Conservation (phyloP, 2,888 invertebrate genomes). For the Fragum sueziense region DNA sequence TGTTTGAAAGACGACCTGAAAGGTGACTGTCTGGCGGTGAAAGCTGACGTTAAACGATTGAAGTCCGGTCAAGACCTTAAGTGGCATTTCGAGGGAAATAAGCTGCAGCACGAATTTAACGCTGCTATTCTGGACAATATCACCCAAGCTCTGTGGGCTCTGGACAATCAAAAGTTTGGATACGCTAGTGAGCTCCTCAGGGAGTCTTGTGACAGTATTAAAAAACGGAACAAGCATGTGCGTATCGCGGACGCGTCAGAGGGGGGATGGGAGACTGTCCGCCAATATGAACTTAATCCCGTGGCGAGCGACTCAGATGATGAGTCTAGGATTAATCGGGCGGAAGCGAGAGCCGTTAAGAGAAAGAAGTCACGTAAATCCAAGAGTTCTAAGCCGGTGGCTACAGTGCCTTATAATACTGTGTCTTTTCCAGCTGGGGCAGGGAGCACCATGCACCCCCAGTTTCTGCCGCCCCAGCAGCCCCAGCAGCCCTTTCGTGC, state of each 20-base stretch:
- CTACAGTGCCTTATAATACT: neutral
- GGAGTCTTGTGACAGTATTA: conserved; percentile 4
- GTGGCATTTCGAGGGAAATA: conserved; percentile 13
- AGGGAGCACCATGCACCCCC: neutral
- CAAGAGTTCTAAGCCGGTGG: neutral
- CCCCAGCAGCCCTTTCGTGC: neutral
- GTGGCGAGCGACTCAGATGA: conserved; percentile 42
- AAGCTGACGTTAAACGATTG: conserved; percentile 1
- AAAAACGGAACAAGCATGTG: conserved; percentile 18
- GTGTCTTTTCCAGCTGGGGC: neutral
- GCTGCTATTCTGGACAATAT: neutral
- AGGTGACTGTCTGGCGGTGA: neutral
- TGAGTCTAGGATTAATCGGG: conserved; percentile 22
- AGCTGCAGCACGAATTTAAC: conserved; percentile 9
- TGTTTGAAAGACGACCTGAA: conserved; percentile 13
- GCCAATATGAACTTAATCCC: conserved; percentile 30
- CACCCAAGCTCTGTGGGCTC: conserved; percentile 7
- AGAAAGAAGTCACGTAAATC: neutral
- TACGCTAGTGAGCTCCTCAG: neutral
- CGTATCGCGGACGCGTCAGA: conserved; percentile 37
- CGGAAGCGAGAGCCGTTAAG: conserved; percentile 28
- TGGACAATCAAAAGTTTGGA: neutral
- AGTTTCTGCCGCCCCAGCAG: neutral
- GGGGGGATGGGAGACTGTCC: conserved; percentile 35
- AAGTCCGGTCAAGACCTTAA: neutral